Percentiles rank a stretch among this genome's conserved stretches.
Conservation (phyloP, 2,888 invertebrate genomes). For the Parnassius glacialis region DNA sequence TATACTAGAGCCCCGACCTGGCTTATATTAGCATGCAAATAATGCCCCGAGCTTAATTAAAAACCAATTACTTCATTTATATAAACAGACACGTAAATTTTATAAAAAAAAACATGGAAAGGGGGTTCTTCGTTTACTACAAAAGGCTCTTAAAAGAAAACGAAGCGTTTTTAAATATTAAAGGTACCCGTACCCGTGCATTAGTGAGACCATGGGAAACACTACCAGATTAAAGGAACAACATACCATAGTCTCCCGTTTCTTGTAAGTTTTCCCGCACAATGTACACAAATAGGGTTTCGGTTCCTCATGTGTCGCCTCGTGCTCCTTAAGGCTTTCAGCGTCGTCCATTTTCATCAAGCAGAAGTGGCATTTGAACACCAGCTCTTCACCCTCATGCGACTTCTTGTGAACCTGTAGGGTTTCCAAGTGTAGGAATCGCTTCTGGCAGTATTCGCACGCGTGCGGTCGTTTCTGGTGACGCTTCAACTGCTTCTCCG, state of each 20-base stretch:
- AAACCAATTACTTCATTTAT: no score
- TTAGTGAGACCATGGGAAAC: no score
- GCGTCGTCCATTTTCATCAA: slow-evolving; percentile 43
- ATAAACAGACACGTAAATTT: no score
- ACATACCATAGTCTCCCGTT: slow-evolving; percentile 62
- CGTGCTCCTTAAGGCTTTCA: slow-evolving; percentile 43
- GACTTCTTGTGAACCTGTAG: slow-evolving; percentile 57
- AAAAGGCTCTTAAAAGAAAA: no score
- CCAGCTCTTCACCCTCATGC: slow-evolving; percentile 54
- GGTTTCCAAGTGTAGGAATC: slow-evolving; percentile 63
- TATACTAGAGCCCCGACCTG: no score
- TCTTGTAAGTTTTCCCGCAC: slow-evolving; percentile 59
- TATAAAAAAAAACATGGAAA: no score
- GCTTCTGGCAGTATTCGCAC: slow-evolving; percentile 64
- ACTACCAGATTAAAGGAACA: not conserved
- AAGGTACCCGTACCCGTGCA: no score
- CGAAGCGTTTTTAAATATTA: no score
- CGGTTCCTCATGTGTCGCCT: slow-evolving; percentile 51
- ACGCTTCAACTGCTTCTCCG: not conserved
- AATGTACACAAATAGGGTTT: slow-evolving; percentile 62
- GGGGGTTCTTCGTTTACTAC: no score
- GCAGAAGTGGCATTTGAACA: slow-evolving; percentile 57
- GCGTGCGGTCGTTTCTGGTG: slow-evolving; percentile 54
- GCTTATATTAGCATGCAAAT: no score
- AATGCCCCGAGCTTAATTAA: no score